Conservation (phyloP, 2,888 invertebrate species). For the Sialis fuliginosa region DNA sequence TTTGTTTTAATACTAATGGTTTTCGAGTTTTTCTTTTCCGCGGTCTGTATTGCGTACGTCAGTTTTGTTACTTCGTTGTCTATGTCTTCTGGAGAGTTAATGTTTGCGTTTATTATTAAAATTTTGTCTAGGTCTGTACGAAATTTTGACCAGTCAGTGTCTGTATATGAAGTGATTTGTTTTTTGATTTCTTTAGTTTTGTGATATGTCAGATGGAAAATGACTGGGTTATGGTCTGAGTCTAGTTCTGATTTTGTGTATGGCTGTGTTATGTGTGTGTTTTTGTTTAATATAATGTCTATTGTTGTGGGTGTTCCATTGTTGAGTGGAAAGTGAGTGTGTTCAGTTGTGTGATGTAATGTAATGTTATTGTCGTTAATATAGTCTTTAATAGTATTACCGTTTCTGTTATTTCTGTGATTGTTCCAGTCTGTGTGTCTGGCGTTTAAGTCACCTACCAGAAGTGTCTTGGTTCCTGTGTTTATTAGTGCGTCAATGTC, state of each 20-base stretch:
- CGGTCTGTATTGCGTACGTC: background rate
- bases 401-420: constrained; percentile 10
- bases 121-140: constrained; percentile 3
- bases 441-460: too few species aligned
- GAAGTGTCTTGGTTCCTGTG: constrained; percentile 9
- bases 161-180: constrained; percentile 1
- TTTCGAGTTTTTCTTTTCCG: background rate
- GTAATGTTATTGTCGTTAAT: constrained; percentile 9
- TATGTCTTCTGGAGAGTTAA: constrained; percentile 1
- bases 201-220: background rate
- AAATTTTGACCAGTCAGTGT: constrained; percentile 7
- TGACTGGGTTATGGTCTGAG: background rate
- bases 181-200: background rate
- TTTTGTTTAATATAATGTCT: background rate
- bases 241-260: background rate
- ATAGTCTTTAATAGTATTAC: background rate
- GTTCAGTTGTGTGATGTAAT: constrained; percentile 10
- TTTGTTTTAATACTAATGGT: background rate
- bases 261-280: background rate
- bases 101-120: constrained; percentile 4
- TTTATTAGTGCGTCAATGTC: constrained; percentile 9
- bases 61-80: background rate
- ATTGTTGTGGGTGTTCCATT: background rate
- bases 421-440: constrained; percentile 7
- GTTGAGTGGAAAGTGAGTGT: constrained; percentile 8